These are phyloP conservation scores for Gryllus bimaculatus DNA, from an alignment of 1,140 invertebrate genomes.

Conservation along the genomic window DNA sequence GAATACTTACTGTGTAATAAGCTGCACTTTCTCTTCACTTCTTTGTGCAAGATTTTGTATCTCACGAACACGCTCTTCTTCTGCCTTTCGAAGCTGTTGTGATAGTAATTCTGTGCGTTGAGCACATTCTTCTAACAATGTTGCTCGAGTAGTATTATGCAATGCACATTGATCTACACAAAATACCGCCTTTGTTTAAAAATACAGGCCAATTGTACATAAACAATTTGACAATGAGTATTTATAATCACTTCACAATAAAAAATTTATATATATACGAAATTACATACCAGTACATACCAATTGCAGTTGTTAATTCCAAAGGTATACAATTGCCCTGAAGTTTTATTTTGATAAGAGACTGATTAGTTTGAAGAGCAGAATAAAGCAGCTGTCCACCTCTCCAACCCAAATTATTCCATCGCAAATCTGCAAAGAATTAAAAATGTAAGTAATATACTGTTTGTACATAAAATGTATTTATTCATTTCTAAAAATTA, in stretches of 20 bases:
- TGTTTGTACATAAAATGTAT: too few relatives aligned
- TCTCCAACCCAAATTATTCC: slow-evolving; percentile 36
- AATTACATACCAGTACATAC: slow-evolving; percentile 23
- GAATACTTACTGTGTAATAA: not conserved
- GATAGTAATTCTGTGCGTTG: not conserved
- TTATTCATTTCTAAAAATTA: not conserved
- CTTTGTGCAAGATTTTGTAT: not conserved
- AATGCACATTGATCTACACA: slow-evolving; percentile 6
- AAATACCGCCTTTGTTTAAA: not conserved
- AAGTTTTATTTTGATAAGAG: slow-evolving; percentile 30
- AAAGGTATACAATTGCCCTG: slow-evolving; percentile 37
- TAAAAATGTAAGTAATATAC: not conserved
- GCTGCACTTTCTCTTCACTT: not conserved
- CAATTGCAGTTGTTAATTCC: slow-evolving; percentile 32
- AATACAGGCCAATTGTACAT: not conserved
- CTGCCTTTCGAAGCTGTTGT: not conserved
- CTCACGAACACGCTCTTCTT: not conserved
- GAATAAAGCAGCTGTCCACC: slow-evolving; percentile 34
- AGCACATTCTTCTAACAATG: not conserved
- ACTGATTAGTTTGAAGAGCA: slow-evolving; percentile 31
- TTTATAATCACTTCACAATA: not conserved
- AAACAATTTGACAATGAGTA: not conserved
- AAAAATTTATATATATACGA: not conserved
- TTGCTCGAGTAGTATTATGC: not conserved
- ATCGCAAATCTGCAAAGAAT: slow-evolving; percentile 24